These are phyloP conservation scores for Galagoides demidoff DNA, from an alignment of 2,797 vertebrate genomes.

Conservation along the genomic window DNA sequence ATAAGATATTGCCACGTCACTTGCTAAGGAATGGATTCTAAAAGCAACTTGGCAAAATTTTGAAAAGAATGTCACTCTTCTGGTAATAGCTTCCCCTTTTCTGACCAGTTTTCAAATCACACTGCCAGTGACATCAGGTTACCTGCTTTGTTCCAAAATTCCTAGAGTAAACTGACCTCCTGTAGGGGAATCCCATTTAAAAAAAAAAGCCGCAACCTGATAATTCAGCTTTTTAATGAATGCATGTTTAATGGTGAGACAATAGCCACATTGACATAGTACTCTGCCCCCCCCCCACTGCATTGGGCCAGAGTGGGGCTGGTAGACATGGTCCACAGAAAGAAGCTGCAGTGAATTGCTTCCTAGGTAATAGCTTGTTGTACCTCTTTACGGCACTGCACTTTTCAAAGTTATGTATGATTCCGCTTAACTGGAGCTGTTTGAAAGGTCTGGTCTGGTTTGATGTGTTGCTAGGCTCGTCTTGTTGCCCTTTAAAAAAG, in stretches of 20 bases:
- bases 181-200: not conserved
- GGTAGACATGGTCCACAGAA: not conserved
- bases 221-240: not conserved
- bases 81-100: not conserved
- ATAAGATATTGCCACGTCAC: not conserved
- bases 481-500: conserved; percentile 37
- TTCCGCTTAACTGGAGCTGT: conserved; percentile 20
- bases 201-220: not conserved
- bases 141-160: not conserved
- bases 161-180: not conserved
- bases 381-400: not conserved
- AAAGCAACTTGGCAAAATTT: not conserved
- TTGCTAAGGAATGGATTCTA: not conserved
- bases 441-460: not conserved
- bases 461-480: conserved; percentile 25
- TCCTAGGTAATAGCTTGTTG: not conserved
- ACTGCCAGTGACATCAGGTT: not conserved
- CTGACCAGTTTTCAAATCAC: not conserved
- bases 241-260: not conserved
- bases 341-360: not conserved
- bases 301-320: not conserved
- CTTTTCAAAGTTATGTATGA: conserved; percentile 10
- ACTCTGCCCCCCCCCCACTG: too few relatives aligned
- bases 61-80: not conserved
- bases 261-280: not conserved